Evolutionary conservation across 2,888 invertebrate genomes (phyloP), one percentile per base, ranked within the genome.

Genomic region (Oligia strigilis): DNA sequence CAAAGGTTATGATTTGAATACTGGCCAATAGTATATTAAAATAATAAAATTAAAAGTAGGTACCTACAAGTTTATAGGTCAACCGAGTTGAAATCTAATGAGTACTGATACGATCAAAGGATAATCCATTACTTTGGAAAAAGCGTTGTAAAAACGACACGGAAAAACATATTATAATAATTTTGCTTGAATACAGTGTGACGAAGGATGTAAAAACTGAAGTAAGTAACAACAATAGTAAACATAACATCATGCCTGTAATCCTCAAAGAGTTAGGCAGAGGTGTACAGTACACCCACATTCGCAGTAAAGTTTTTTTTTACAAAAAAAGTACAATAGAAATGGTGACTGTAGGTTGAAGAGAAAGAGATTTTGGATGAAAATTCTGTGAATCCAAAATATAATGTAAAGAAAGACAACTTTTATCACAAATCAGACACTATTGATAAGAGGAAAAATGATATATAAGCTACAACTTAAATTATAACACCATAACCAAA

Each of bases 1-100:
- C 55, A 80, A 76, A 82, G 76, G 86, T 81, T 85, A 87, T 74
- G 55, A 75, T 85, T 86, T 75, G 36, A 73, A 65, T 74, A 75
- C 78, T 73, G 69, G 17, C 46, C 65, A 67, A 40, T 13, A 14
- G 13, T 40, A 8, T 64, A 43, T 60, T 64, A 17, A 58, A 58
- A 72, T 67, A 64, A 52, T 60, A 49, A 66, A 55, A 43, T 58
- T 67, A 14, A 1, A 4, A 65, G 9, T 49, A 40, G 17, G 19
- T 36, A 13, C n/a, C n/a, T n/a, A n/a, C 14, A 43, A n/a, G 75
- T 60, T 74, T 40, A 67, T 14, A 76, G 77, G 36, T 75, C 40
- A 72, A 13, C 5, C 4, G 49, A 23, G 4, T 65, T 43, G 17
- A 29, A 58, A 73, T 65, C 2, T 55, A n/a, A 81, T 46, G 23